Percentiles rank a stretch among this genome's conserved stretches.
phyloP scores from a whole-genome alignment of 2,797 vertebrate species.

The Cygnus olor region DNA sequence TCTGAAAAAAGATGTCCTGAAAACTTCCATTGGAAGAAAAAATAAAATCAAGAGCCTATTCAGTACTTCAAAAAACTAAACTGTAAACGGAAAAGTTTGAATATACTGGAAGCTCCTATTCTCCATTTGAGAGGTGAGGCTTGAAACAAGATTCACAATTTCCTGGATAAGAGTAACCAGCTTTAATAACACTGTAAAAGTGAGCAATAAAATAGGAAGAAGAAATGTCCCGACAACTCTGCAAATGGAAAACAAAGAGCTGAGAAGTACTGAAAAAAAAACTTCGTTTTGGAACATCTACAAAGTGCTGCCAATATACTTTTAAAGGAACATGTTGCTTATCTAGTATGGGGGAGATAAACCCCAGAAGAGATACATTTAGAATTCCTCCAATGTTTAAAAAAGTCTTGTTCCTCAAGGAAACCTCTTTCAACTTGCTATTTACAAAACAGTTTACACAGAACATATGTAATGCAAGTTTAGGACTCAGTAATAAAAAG shows the following conservation, averaged over 20 bases:
- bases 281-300: neutral
- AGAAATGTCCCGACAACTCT: neutral
- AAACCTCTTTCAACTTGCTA: neutral
- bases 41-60: neutral
- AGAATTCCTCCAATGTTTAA: neutral
- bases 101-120: neutral
- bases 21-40: neutral
- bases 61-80: conserved; percentile 18
- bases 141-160: conserved; percentile 49
- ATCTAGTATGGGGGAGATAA: neutral
- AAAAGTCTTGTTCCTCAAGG: neutral
- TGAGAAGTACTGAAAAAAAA: neutral
- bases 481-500: neutral
- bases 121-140: neutral
- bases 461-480: neutral
- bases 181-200: conserved; percentile 16
- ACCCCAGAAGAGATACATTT: neutral
- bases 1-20: neutral
- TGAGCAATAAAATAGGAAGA: conserved; percentile 22
- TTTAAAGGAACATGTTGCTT: neutral
- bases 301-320: neutral
- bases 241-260: conserved; percentile 42
- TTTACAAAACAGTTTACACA: neutral
- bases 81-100: neutral
- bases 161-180: conserved; percentile 11